Conservation (phyloP, 2,888 invertebrate genomes). For the Thymelicus lineola region DNA sequence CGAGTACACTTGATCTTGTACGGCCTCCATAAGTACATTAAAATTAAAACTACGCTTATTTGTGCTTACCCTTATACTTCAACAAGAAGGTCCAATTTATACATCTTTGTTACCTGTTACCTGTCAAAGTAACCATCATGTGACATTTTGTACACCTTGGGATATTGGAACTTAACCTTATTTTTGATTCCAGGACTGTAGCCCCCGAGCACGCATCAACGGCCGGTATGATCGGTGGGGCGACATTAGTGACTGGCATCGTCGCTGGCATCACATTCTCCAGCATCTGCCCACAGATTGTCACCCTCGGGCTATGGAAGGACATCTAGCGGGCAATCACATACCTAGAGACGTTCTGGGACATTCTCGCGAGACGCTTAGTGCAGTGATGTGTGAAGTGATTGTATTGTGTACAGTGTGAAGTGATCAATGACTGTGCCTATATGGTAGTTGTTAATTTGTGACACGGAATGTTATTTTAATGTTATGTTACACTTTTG, state of each 20-base stretch:
- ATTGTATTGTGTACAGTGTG: background rate
- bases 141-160: no score
- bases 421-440: background rate
- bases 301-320: conserved; percentile 60
- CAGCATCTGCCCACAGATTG: conserved; percentile 88
- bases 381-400: conserved; percentile 42
- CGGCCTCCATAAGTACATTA: no score
- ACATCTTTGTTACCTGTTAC: no score
- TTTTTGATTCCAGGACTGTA: conserved; percentile 87
- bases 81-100: no score
- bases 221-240: conserved; percentile 98
- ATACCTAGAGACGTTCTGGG: conserved; percentile 58
- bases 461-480: no score
- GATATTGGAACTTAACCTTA: no score
- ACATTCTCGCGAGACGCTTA: conserved; percentile 49
- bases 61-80: no score
- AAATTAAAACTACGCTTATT: no score
- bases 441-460: background rate
- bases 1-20: no score
- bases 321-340: conserved; percentile 63
- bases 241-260: conserved; percentile 95
- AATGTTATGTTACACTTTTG: background rate
- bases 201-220: conserved; percentile 92
- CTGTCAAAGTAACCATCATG: no score
- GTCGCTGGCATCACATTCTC: conserved; percentile 92